Base-by-base conservation (phyloP, 1,140 invertebrate species). In the Musca domestica region DNA sequence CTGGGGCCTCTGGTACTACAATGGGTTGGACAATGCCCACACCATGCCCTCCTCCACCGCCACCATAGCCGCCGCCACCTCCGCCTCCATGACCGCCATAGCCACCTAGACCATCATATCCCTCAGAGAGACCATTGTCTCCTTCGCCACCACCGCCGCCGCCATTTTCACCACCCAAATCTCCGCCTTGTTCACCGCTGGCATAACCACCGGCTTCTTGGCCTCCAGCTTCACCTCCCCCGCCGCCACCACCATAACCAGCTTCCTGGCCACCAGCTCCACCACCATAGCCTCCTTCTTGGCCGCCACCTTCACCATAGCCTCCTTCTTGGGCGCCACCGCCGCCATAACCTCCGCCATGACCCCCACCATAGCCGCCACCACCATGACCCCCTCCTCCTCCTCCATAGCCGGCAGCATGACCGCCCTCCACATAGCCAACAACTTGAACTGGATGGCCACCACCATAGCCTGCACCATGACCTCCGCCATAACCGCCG, bases 151-250 rank as follows among this genome's bases (percentile, higher is more conserved):
- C 64, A 17, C 7, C 64, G 1, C 14, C 63, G 15, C 48, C 23
- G 5, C 17, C 58, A 20, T 63, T 25, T 17, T 27, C 58, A 1
- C 0, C 52, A 6, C 5, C 30, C 22, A 54, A 34, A 14, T 17
- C 66, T 15, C 52, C 66, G 14, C 48, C 23, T 23, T 51, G 20
- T 9, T 51, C 51, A 23, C 64, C 19, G 2, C 46, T 23, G n/a
- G 14, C 25, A 19, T 41, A 22, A 12, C 17, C 19, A 3, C 27
- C 14, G 3, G 96, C 94, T 67, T 91, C 91, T 71, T 86, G 84
- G 14, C 86, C 85, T 14, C 88, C 79, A 6, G 87, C 74, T n/a
- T 84, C 81, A 19, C 79, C 73, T 47, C 81, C 82, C 46, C 75
- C 72, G 3, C 61, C 5, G 34, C 83, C 79, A 22, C 81, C 82